These are phyloP conservation scores for Leuciscus idus DNA, from an alignment of 2,113 vertebrate genomes.

Conservation along the genomic window DNA sequence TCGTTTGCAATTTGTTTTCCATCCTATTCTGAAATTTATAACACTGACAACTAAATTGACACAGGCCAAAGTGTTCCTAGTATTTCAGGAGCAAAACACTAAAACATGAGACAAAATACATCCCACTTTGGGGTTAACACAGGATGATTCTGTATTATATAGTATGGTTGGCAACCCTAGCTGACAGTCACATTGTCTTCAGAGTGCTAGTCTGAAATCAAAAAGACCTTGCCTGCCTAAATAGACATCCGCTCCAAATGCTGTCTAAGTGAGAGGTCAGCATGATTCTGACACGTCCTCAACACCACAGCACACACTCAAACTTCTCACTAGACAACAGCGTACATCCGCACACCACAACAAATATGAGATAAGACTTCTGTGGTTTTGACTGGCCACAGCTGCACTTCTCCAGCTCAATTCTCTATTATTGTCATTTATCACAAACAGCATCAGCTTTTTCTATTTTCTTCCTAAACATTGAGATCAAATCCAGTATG, in stretches of 20 bases:
- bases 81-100: background rate
- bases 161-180: background rate
- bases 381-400: background rate
- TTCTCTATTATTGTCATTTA: conserved; percentile 1
- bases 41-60: background rate
- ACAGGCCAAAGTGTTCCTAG: too few relatives aligned
- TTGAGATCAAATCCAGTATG: background rate
- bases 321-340: background rate
- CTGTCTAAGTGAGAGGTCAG: background rate
- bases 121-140: background rate
- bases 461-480: background rate
- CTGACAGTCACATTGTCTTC: background rate
- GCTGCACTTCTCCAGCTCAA: background rate
- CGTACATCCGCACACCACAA: background rate
- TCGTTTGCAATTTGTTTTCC: background rate
- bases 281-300: background rate
- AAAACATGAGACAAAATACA: background rate
- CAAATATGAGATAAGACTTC: background rate
- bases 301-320: background rate
- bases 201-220: background rate
- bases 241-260: background rate
- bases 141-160: background rate
- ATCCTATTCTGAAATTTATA: background rate
- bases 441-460: conserved; percentile 16
- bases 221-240: conserved; percentile 20